Percentiles rank a stretch among this genome's conserved stretches.
Conservation (phyloP, 2,888 invertebrate genomes). For the Laothoe populi region DNA sequence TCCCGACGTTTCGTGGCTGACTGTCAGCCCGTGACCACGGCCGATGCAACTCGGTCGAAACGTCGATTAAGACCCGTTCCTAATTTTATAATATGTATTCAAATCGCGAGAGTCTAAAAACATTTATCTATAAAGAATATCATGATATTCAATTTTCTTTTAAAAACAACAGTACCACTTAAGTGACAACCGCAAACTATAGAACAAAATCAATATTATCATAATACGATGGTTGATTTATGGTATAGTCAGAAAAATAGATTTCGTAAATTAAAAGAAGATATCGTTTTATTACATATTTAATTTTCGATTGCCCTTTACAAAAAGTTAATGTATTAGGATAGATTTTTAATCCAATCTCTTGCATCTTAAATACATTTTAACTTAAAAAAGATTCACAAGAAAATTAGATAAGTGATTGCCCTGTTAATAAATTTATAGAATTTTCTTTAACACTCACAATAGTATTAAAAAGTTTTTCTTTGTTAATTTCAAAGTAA, state of each 20-base stretch:
- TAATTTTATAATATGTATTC: too few relatives aligned
- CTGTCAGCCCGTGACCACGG: too few relatives aligned
- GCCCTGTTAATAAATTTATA: background rate
- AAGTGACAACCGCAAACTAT: constrained; percentile 19
- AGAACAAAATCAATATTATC: constrained; percentile 25
- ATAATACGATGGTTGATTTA: constrained; percentile 27
- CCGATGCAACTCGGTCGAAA: too few relatives aligned
- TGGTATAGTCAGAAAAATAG: constrained; percentile 5
- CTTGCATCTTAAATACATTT: background rate
- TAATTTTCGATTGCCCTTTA: background rate
- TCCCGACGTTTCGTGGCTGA: too few relatives aligned
- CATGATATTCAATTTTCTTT: too few relatives aligned
- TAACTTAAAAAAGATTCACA: background rate
- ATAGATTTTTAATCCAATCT: background rate
- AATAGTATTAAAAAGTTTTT: constrained; percentile 5
- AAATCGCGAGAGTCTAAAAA: too few relatives aligned
- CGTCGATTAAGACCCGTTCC: too few relatives aligned
- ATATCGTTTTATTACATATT: background rate
- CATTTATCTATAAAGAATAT: too few relatives aligned
- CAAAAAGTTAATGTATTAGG: background rate
- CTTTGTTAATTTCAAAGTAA: background rate
- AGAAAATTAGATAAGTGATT: background rate
- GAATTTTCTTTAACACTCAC: background rate
- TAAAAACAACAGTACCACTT: background rate
- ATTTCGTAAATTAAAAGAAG: background rate